Conservation (phyloP, 2,888 invertebrate species). For the Theretra japonica region DNA sequence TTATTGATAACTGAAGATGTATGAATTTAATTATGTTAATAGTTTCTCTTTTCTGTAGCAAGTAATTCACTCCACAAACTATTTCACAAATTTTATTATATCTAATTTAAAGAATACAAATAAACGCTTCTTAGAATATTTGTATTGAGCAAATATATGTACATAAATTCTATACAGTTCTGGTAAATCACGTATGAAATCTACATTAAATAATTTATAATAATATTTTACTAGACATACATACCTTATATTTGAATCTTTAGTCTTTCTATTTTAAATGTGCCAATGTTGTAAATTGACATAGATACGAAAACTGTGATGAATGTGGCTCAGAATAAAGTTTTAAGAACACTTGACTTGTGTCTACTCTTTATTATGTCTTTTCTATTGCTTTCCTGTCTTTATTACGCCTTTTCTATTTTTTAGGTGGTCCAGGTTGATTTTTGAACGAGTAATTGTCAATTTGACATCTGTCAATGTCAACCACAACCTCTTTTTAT, state of each 20-base stretch:
- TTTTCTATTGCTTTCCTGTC: too few relatives aligned
- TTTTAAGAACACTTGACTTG: neutral
- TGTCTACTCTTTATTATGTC: neutral
- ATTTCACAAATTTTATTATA: neutral
- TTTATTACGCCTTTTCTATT: too few relatives aligned
- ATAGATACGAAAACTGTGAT: conserved; percentile 74
- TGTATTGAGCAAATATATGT: neutral
- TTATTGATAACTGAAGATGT: neutral
- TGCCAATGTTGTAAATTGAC: conserved; percentile 36
- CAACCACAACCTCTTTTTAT: too few relatives aligned
- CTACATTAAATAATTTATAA: neutral
- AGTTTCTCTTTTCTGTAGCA: neutral
- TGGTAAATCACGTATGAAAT: neutral
- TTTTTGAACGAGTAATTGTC: too few relatives aligned
- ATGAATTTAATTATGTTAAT: neutral
- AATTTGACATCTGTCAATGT: too few relatives aligned
- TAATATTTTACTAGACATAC: conserved; percentile 1
- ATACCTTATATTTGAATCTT: neutral
- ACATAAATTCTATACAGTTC: neutral
- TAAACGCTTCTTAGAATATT: neutral
- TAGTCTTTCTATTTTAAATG: conserved; percentile 43
- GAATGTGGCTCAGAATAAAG: conserved; percentile 73
- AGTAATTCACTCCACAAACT: neutral
- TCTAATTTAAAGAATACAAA: neutral
- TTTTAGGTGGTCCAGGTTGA: too few relatives aligned